Conservation (phyloP, 2,113 vertebrate species). For the Scopus umbretta region DNA sequence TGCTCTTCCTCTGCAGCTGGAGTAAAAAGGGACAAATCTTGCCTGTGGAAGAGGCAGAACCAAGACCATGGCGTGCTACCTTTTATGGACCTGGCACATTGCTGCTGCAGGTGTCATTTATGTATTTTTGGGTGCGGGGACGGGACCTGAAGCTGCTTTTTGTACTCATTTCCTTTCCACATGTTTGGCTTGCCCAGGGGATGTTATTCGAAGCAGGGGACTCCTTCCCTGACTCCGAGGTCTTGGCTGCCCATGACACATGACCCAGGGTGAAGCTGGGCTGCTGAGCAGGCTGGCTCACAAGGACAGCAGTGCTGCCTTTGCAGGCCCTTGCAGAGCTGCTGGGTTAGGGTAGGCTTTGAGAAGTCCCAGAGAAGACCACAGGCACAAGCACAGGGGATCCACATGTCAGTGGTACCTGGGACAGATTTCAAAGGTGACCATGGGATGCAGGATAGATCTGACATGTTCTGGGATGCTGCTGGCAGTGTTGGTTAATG, state of each 20-base stretch:
- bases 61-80: neutral
- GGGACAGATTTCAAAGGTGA: neutral
- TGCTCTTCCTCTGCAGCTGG: neutral
- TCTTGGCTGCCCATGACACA: fast-evolving
- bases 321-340: neutral
- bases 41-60: neutral
- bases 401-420: neutral
- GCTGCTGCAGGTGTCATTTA: neutral
- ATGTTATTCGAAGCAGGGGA: neutral
- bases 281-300: neutral
- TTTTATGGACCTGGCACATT: neutral
- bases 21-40: neutral
- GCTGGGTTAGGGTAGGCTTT: neutral
- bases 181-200: neutral
- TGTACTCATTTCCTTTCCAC: neutral
- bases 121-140: neutral
- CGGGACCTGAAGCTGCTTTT: neutral
- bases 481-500: neutral
- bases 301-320: neutral
- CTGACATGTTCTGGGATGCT: neutral
- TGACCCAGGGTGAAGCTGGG: neutral
- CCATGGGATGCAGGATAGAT: neutral
- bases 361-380: neutral
- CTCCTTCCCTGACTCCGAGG: neutral
- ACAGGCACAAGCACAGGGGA: neutral